Conservation (phyloP, 2,797 vertebrate species). For the Pagetopsis macropterus region DNA sequence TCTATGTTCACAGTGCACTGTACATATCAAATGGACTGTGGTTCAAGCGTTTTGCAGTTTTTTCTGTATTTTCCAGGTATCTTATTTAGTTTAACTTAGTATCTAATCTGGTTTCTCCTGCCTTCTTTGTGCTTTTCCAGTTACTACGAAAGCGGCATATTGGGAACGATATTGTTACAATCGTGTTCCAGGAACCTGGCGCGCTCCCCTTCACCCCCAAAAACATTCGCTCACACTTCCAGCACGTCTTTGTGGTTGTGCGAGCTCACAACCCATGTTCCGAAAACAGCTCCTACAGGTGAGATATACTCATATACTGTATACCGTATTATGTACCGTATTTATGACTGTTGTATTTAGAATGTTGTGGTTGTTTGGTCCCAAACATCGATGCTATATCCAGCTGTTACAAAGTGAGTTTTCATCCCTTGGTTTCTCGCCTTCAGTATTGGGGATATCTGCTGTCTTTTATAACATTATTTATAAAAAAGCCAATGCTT, state of each 20-base stretch:
- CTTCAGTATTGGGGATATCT: too few relatives aligned
- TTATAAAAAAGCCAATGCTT: background rate
- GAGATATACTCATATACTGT: conserved; percentile 10
- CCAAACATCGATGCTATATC: background rate
- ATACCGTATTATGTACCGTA: background rate
- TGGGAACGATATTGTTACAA: conserved; percentile 97
- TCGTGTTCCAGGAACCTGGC: conserved; percentile 98
- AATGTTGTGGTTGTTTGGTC: background rate
- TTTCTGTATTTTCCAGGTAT: background rate
- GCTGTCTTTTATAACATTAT: too few relatives aligned
- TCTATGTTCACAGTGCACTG: background rate
- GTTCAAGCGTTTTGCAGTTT: background rate
- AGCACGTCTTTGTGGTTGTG: conserved; percentile 96
- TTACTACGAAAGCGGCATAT: conserved; percentile 96
- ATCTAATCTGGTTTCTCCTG: conserved; percentile 1
- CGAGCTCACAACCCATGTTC: conserved; percentile 91
- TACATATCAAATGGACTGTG: background rate
- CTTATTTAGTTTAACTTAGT: background rate
- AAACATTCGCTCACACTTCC: conserved; percentile 98
- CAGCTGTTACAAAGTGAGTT: too few relatives aligned
- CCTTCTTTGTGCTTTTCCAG: conserved; percentile 66
- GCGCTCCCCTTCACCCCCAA: conserved; percentile 97
- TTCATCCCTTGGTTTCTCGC: too few relatives aligned
- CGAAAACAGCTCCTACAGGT: conserved; percentile 96
- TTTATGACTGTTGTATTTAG: background rate